Conservation (phyloP, 1,140 invertebrate genomes). For the Scylla paramamosain region DNA sequence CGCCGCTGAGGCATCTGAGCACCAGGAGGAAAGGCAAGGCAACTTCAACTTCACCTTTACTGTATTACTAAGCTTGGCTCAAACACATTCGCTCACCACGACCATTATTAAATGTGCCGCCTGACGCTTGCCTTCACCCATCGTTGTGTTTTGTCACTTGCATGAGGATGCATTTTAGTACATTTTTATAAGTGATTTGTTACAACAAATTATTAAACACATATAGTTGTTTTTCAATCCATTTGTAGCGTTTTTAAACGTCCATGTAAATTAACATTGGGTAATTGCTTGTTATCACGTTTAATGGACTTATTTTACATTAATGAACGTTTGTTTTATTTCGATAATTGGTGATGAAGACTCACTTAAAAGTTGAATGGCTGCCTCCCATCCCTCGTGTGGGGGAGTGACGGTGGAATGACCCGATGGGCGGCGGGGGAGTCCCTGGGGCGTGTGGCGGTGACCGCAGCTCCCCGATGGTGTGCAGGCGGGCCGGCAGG, state of each 20-base stretch:
- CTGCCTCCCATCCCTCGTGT: background rate
- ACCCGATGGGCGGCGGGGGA: background rate
- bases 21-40: too few species aligned
- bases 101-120: background rate
- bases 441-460: background rate
- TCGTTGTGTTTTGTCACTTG: background rate
- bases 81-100: background rate
- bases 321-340: background rate
- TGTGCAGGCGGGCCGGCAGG: background rate
- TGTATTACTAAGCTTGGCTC: too few species aligned
- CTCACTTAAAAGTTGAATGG: too few species aligned
- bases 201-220: background rate
- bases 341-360: background rate
- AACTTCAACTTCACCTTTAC: too few species aligned
- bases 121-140: background rate
- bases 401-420: background rate
- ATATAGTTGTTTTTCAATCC: slow-evolving; percentile 11
- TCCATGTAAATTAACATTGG: background rate
- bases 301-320: background rate
- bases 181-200: background rate
- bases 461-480: background rate
- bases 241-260: background rate
- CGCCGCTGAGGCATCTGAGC: too few species aligned
- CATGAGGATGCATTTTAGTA: background rate
- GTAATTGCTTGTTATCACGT: background rate